Evolutionary conservation across 2,888 invertebrate genomes (phyloP).

Genomic region (Cataglyphis altisquamis): DNA sequence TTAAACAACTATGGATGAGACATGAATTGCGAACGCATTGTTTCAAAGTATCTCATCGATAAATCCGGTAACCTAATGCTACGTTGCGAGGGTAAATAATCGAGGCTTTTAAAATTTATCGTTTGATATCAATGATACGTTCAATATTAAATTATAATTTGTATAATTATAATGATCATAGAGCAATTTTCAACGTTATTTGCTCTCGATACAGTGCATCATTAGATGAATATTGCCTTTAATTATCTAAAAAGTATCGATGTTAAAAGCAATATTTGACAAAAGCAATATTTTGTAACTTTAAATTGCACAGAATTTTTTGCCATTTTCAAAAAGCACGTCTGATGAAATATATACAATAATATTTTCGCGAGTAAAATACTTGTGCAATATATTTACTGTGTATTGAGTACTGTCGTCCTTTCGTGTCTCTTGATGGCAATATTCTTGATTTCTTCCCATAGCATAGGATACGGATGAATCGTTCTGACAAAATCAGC

Average conservation of each 20-base stretch:
- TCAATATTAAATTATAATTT: background rate
- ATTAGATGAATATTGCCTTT: conserved; percentile 1
- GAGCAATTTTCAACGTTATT: background rate
- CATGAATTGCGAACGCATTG: conserved; percentile 16
- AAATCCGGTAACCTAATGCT: conserved; percentile 24
- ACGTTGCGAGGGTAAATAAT: conserved; percentile 4
- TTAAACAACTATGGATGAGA: background rate
- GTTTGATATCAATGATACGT: background rate
- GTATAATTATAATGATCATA: conserved; percentile 12
- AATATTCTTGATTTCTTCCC: conserved; percentile 84
- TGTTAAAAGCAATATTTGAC: background rate
- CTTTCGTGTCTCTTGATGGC: conserved; percentile 83
- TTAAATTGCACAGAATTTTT: background rate
- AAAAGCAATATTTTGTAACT: background rate
- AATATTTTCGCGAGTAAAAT: conserved; percentile 16
- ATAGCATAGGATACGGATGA: conserved; percentile 84
- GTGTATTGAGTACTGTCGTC: conserved; percentile 80
- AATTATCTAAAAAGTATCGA: conserved; percentile 2
- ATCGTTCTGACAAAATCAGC: conserved; percentile 83
- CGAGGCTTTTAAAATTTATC: conserved; percentile 15
- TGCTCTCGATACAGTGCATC: background rate
- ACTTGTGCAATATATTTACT: conserved; percentile 41
- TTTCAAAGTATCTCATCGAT: conserved; percentile 20
- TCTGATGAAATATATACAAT: background rate
- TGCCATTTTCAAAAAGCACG: background rate